Conservation (phyloP, 2,888 invertebrate species). For the Heliconius aoede region DNA sequence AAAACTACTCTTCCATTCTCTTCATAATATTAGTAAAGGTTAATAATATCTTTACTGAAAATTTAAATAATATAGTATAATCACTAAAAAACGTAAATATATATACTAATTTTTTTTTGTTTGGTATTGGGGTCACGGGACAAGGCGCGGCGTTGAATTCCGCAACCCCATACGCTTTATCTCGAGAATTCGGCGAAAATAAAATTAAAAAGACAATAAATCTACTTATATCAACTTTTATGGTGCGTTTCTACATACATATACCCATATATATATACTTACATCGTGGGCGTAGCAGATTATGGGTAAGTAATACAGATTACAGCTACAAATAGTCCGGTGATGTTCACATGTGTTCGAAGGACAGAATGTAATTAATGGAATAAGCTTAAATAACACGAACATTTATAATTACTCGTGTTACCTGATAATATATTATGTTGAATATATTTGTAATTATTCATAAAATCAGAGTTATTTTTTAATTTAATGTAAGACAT, state of each 20-base stretch:
- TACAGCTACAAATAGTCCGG: slow-evolving; percentile 14
- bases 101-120: too few species aligned
- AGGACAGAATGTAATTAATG: slow-evolving; percentile 8
- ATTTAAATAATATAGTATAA: too few species aligned
- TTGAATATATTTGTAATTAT: not conserved
- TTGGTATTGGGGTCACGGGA: too few species aligned
- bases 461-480: too few species aligned
- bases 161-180: too few species aligned
- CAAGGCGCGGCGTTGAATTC: too few species aligned
- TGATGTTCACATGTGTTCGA: slow-evolving; percentile 17
- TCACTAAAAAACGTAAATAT: too few species aligned
- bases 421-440: not conserved
- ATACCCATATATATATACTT: not conserved
- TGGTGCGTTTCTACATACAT: not conserved
- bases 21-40: too few species aligned
- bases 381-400: not conserved
- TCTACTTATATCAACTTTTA: slow-evolving; percentile 1
- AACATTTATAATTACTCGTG: not conserved
- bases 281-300: slow-evolving; percentile 16
- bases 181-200: not conserved
- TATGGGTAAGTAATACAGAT: slow-evolving; percentile 9
- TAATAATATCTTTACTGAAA: too few species aligned
- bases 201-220: not conserved
- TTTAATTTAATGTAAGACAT: too few species aligned
- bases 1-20: too few species aligned